phyloP scores from a whole-genome alignment of 2,888 invertebrate species.

The Ferrisia virgata region DNA sequence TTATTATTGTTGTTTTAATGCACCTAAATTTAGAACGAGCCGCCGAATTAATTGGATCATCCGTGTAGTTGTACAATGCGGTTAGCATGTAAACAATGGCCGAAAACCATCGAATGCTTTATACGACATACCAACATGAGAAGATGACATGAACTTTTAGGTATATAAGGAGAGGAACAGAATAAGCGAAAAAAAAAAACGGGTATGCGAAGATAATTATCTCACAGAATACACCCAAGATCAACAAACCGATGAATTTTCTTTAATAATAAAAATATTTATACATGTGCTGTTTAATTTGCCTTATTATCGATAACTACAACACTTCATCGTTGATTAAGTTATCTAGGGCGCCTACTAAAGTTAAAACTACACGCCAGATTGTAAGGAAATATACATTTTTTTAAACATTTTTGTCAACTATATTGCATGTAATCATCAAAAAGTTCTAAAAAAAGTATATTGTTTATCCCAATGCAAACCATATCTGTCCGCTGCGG shows the following conservation, averaged over 20 bases:
- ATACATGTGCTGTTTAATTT: no score
- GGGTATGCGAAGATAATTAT: conserved; percentile 21
- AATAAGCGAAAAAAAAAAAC: neutral
- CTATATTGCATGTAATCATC: no score
- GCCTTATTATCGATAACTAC: no score
- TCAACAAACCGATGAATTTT: conserved; percentile 27
- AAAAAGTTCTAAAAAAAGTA: no score
- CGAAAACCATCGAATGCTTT: neutral
- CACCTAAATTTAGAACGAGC: neutral
- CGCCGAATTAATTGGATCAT: conserved; percentile 10
- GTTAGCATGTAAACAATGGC: neutral
- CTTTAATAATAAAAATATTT: no score
- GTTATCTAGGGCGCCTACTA: no score
- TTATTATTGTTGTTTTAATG: neutral
- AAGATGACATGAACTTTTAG: conserved; percentile 23
- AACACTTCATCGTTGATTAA: no score
- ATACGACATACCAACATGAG: conserved; percentile 24
- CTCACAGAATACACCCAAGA: neutral
- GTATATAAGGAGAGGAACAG: neutral
- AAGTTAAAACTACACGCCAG: no score
- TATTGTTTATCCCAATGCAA: no score
- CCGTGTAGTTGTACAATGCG: neutral
- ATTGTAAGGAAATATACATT: no score
- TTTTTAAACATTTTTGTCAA: no score
- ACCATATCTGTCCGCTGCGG: no score